These are phyloP conservation scores for Odontocerum albicorne DNA, from an alignment of 2,888 invertebrate species.

Conservation along the genomic window DNA sequence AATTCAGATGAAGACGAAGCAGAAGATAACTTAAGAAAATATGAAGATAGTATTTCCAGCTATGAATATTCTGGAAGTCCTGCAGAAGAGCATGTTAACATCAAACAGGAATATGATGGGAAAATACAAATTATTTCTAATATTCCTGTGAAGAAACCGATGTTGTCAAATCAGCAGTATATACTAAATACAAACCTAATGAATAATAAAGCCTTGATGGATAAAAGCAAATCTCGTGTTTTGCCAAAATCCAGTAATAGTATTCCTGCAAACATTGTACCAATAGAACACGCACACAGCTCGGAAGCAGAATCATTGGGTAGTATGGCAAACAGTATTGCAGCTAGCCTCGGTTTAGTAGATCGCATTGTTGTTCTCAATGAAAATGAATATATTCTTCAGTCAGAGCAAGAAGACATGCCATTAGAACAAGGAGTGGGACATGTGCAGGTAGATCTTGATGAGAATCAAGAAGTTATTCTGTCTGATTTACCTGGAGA, in stretches of 20 bases:
- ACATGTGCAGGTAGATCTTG: conserved; percentile 20
- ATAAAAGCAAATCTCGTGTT: conserved; percentile 39
- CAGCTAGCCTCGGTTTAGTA: conserved; percentile 58
- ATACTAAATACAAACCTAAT: conserved; percentile 37
- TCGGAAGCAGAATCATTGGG: conserved; percentile 59
- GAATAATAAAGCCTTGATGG: conserved; percentile 21
- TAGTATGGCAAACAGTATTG: conserved; percentile 59
- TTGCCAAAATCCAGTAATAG: conserved; percentile 37
- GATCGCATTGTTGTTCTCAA: conserved; percentile 59
- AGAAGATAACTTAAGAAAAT: conserved; percentile 43
- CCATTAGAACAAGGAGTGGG: conserved; percentile 38
- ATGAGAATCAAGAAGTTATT: conserved; percentile 22
- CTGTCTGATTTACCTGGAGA: conserved; percentile 24
- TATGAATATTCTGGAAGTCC: conserved; percentile 38
- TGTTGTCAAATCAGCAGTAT: conserved; percentile 41
- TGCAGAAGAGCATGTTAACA: conserved; percentile 43
- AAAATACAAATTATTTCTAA: conserved; percentile 58
- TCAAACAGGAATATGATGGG: conserved; percentile 46
- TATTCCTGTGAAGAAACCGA: conserved; percentile 32
- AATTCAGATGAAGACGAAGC: conserved; percentile 59
- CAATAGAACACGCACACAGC: conserved; percentile 43
- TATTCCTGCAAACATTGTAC: not conserved
- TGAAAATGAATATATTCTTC: conserved; percentile 60
- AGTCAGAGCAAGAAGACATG: conserved; percentile 37
- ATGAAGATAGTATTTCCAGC: conserved; percentile 44